Conservation (phyloP, 2,797 vertebrate species). For the Leptoclinus maculatus region DNA sequence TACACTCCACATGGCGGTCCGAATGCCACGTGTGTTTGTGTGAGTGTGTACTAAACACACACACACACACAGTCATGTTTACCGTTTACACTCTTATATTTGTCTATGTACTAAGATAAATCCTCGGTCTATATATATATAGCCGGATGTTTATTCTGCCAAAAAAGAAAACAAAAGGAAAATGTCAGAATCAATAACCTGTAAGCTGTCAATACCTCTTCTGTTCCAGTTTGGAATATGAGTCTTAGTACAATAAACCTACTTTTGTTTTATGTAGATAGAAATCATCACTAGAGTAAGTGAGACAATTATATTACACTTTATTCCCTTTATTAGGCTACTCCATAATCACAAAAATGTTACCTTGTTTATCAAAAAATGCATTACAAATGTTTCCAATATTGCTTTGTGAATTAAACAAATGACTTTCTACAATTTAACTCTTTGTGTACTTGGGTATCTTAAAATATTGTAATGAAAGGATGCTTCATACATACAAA, state of each 20-base stretch:
- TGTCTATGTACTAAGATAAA: slow-evolving; percentile 49
- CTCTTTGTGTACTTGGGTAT: background rate
- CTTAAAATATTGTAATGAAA: background rate
- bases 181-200: slow-evolving; percentile 47
- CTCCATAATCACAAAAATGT: slow-evolving; percentile 4
- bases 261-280: slow-evolving; percentile 24
- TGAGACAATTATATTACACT: slow-evolving; percentile 7
- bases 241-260: slow-evolving; percentile 18
- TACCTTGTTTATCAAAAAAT: background rate
- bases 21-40: slow-evolving; percentile 28
- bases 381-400: background rate
- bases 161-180: slow-evolving; percentile 52
- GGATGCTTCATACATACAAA: background rate
- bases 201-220: slow-evolving; percentile 33
- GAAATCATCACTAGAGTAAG: background rate
- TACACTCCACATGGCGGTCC: slow-evolving; percentile 69
- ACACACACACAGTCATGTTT: slow-evolving; percentile 55
- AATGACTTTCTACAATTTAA: background rate
- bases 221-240: slow-evolving; percentile 32
- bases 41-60: slow-evolving; percentile 12
- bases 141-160: slow-evolving; percentile 55
- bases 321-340: slow-evolving; percentile 26
- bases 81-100: slow-evolving; percentile 59
- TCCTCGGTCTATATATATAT: slow-evolving; percentile 42
- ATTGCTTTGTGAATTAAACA: slow-evolving; percentile 14